A percentile compares a stretch with the other conserved stretches of the same genome.
Conservation (phyloP, 2,113 vertebrate genomes). For the Hippocampus mohnikei region DNA sequence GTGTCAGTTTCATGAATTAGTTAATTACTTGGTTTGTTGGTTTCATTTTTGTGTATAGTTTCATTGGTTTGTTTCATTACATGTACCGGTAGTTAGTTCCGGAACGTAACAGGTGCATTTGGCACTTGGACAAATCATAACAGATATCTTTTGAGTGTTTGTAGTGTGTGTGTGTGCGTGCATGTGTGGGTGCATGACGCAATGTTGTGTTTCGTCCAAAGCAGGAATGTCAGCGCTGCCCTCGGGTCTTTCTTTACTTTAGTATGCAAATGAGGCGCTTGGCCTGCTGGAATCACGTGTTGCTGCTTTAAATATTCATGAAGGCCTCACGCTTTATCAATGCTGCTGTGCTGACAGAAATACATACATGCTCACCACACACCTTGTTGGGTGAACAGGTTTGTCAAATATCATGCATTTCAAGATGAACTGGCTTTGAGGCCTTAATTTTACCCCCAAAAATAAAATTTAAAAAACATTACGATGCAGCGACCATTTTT, state of each 20-base stretch:
- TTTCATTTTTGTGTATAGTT: too few relatives aligned
- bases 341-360: slow-evolving; percentile 4
- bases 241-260: slow-evolving; percentile 3
- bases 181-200: not conserved
- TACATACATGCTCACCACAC: not conserved
- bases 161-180: too few relatives aligned
- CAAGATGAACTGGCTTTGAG: too few relatives aligned
- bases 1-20: too few relatives aligned
- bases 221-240: not conserved
- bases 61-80: not conserved
- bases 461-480: too few relatives aligned
- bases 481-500: too few relatives aligned
- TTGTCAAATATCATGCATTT: too few relatives aligned
- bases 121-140: too few relatives aligned
- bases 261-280: slow-evolving; percentile 16
- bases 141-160: too few relatives aligned
- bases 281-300: slow-evolving; percentile 8
- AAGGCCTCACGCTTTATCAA: slow-evolving; percentile 18
- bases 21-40: too few relatives aligned
- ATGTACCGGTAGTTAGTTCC: not conserved
- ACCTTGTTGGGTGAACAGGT: not conserved
- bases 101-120: too few relatives aligned
- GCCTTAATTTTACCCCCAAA: too few relatives aligned
- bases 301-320: slow-evolving; percentile 22
- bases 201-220: slow-evolving; percentile 2